Evolutionary conservation across 2,797 vertebrate genomes (phyloP).

Genomic region (Macropodus opercularis): DNA sequence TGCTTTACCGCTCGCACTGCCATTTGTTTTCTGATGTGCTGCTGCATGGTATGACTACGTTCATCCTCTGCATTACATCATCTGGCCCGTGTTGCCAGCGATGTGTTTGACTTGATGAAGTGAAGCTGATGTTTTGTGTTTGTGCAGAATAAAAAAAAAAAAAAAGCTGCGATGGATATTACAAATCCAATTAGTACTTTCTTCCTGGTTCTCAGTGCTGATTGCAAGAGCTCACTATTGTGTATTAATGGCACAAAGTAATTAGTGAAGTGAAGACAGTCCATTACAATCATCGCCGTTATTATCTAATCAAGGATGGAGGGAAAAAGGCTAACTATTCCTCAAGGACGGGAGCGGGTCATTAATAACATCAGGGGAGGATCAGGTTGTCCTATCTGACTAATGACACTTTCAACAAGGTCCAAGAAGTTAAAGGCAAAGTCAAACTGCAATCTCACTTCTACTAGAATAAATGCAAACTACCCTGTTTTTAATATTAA

Average conservation of each 20-base stretch:
- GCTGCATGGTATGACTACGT: too few species aligned
- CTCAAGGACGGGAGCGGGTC: slow-evolving; percentile 52
- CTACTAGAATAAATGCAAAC: background rate
- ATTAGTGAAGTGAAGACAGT: slow-evolving; percentile 69
- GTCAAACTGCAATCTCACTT: background rate
- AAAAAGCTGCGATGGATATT: slow-evolving; percentile 59
- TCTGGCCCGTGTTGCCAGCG: slow-evolving; percentile 60
- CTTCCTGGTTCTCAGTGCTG: slow-evolving; percentile 50
- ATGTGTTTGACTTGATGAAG: slow-evolving; percentile 60
- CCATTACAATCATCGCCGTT: slow-evolving; percentile 63
- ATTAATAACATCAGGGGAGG: slow-evolving; percentile 30
- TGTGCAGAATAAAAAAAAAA: slow-evolving; percentile 51
- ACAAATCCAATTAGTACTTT: slow-evolving; percentile 72
- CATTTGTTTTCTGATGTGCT: slow-evolving; percentile 58
- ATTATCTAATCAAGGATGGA: slow-evolving; percentile 58
- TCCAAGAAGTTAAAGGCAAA: background rate
- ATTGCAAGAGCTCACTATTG: slow-evolving; percentile 55
- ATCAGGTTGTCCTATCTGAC: slow-evolving; percentile 19
- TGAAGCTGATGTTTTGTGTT: slow-evolving; percentile 65
- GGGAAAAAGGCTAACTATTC: slow-evolving; percentile 40
- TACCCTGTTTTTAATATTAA: too few species aligned
- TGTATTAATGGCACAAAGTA: slow-evolving; percentile 67
- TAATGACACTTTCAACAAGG: slow-evolving; percentile 17
- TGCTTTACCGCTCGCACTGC: slow-evolving; percentile 47
- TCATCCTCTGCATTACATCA: slow-evolving; percentile 66